Evolutionary conservation across 2,113 vertebrate species (phyloP), one percentile per base, ranked within the genome.

Genomic region (Osmerus mordax): DNA sequence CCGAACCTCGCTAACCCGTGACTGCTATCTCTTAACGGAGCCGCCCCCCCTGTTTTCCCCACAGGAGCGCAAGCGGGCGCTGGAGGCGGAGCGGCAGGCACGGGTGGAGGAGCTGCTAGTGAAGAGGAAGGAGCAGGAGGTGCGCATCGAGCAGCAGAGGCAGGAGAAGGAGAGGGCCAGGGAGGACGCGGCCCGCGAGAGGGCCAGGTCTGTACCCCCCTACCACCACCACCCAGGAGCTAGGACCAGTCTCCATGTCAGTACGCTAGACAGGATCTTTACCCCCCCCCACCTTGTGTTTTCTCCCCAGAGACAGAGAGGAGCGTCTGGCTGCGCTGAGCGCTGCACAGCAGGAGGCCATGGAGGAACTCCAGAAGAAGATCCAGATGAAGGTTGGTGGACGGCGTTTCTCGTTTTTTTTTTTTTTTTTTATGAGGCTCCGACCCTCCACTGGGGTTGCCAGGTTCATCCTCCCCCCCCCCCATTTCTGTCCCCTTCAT

Each of bases 281-380:
- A 47, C 9, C 41, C 41, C 41, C 29, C 23, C 21, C 28, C 3
- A 21, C 8, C 77, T 1, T 47, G 0, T 77, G 3, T 76, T 53
- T 32, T 59, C 41, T 69, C 13, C 75, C 0, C 77, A 99, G 97
- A 86, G 97, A 99, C 70, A 91, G 97, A 71, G 97, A 99, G 66
- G 97, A 98, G 76, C 93, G 97, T 2, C 79, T 99, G 81, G 98
- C 97, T 61, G 97, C 98, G 18, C 95, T 98, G 36, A 98, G 96
- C 3, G 98, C 97, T 67, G 97, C 98, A 78, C 97, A 99, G 25
- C 97, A 99, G 78, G 97, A 99, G 80, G 97, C 97, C 63, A 92
- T 99, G 96, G 97, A 98, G 80, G 97, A 99, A 78, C 90, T 99
- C 5, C 97, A 99, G 91, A 99, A 99, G 78, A 99, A 99, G 88